Base-by-base conservation (phyloP, 2,888 invertebrate genomes). In the Cancer borealis region DNA sequence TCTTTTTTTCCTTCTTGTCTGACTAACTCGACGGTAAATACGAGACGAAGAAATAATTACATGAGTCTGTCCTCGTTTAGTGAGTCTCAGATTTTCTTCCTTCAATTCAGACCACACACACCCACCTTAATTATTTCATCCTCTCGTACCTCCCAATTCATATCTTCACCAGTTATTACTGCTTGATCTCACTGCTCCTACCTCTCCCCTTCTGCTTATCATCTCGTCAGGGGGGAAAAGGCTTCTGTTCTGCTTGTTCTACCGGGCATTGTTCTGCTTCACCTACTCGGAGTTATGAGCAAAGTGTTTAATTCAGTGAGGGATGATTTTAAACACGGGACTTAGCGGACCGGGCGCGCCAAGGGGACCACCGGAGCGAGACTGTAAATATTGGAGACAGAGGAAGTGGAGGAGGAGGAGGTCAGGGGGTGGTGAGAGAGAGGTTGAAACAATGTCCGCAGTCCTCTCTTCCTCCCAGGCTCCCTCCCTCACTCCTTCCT, bases 331-430 rank as follows among this genome's bases (percentile, higher is more conserved):
- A 84, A 84, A 30, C 84, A 84, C 84, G 84, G 12, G 84, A 17
- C 84, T 84, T 84, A 84, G 84, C 84, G 84, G 84, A 39, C 14
- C 39, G 3, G 12, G 84, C 84, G 84, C 84, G 84, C 84, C 79
- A 39, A 84, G 84, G 84, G n/a, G 84, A 84, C 84, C 84, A 84
- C 84, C 84, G 39, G 84, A 84, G 84, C 84, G 84, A 84, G 84
- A 84, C 84, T 84, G 84, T 84, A 84, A 84, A 84, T 84, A 84
- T 39, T 84, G 84, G 84, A 84, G 84, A 84, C 84, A 84, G 84
- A 84, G 84, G 84, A 84, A 84, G 84, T 84, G 84, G 84, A 84
- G 84, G 84, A 84, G 84, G 84, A 84, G 39, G 84, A 84, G 84
- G 84, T 84, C 84, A 84, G 39, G 84, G 30, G 84, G 84, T 84